phyloP scores from a whole-genome alignment of 2,888 invertebrate species.

The Volucella bombylans region DNA sequence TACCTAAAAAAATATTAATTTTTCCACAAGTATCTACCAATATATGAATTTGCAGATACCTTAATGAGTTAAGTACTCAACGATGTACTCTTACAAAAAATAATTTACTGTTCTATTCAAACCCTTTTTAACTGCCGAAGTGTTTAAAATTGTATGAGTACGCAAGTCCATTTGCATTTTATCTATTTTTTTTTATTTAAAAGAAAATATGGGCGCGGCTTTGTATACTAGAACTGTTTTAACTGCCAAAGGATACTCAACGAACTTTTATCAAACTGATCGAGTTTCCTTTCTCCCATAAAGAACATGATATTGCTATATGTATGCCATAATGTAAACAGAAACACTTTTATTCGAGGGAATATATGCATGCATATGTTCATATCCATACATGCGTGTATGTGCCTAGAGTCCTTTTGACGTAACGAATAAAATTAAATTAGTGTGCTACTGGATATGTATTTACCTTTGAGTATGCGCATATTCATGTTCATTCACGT shows the following conservation, averaged over 20 bases:
- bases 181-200: neutral
- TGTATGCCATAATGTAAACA: neutral
- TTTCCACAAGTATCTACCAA: no score
- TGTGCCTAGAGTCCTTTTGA: neutral
- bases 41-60: no score
- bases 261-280: constrained; percentile 51
- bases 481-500: neutral
- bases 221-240: neutral
- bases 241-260: constrained; percentile 2
- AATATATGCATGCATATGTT: neutral
- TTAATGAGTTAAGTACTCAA: no score
- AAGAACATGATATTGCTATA: neutral
- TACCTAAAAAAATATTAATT: no score
- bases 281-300: constrained; percentile 23
- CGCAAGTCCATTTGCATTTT: no score
- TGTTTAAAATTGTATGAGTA: no score
- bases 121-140: no score
- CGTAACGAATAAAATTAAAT: constrained; percentile 7
- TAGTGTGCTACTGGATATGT: constrained; percentile 19
- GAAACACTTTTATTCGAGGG: neutral
- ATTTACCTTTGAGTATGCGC: neutral
- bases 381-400: neutral
- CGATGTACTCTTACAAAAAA: no score
- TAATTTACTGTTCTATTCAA: no score
- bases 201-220: no score